Evolutionary conservation across 1,140 invertebrate species (phyloP).

Genomic region (Trachymyrmex cornetzi): DNA sequence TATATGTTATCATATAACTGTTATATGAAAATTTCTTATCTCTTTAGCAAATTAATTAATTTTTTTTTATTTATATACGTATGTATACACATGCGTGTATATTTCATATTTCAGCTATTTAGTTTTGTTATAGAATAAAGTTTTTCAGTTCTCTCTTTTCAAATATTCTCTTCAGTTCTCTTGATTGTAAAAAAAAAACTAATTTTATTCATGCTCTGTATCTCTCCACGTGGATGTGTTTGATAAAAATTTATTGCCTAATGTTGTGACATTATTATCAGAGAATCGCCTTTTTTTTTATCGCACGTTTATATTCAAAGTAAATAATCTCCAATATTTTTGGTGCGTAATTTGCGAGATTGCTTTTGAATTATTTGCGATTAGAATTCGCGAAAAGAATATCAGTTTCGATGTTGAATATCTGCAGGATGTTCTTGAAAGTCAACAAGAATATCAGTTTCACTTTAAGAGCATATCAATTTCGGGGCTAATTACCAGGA

Average conservation of each 20-base stretch:
- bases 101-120: not conserved
- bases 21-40: not conserved
- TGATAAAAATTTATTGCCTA: not conserved
- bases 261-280: not conserved
- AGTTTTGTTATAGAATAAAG: not conserved
- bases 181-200: not conserved
- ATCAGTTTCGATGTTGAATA: not conserved
- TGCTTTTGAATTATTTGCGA: not conserved
- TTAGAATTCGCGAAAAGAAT: not conserved
- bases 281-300: not conserved
- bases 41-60: slow-evolving; percentile 1
- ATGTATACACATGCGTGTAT: not conserved
- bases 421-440: not conserved
- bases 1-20: slow-evolving; percentile 11
- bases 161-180: not conserved
- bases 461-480: not conserved
- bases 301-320: not conserved
- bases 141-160: not conserved
- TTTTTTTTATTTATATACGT: not conserved
- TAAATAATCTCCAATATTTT: not conserved
- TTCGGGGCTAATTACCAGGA: not conserved
- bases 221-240: not conserved
- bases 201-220: not conserved
- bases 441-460: not conserved
- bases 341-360: not conserved